Conservation (phyloP, 2,797 vertebrate species). For the Basileuterus tristriatus region DNA sequence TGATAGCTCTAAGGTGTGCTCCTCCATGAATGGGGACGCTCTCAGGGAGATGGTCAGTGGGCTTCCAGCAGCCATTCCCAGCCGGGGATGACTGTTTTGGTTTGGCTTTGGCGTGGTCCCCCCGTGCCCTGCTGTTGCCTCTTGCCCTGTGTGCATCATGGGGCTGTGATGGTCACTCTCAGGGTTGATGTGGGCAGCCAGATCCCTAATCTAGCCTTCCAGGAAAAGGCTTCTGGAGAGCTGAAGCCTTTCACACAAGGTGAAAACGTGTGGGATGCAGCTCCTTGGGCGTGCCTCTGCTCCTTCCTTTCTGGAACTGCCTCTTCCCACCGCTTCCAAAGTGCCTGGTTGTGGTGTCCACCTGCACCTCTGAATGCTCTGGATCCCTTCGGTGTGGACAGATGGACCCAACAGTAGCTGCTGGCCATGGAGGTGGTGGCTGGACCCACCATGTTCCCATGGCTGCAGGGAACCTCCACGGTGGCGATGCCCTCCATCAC, state of each 20-base stretch:
- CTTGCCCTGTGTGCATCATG: rapidly evolving
- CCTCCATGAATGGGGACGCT: rapidly evolving
- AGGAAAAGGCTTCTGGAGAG: background rate
- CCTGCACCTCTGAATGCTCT: background rate
- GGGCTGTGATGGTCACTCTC: background rate
- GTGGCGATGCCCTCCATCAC: rapidly evolving
- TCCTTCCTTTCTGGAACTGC: background rate
- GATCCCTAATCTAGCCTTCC: background rate
- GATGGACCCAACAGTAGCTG: rapidly evolving
- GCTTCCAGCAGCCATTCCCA: rapidly evolving
- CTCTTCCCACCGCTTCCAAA: rapidly evolving
- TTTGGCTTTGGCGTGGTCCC: rapidly evolving
- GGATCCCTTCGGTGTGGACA: rapidly evolving
- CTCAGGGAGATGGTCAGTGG: rapidly evolving
- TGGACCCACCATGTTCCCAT: rapidly evolving
- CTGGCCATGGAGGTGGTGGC: background rate
- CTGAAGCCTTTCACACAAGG: no score
- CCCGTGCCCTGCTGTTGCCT: rapidly evolving
- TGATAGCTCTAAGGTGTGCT: rapidly evolving
- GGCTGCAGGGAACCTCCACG: rapidly evolving
- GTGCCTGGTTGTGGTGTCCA: background rate
- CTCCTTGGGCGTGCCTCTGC: background rate
- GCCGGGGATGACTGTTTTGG: rapidly evolving
- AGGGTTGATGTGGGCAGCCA: background rate
- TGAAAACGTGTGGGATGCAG: rapidly evolving